These are phyloP conservation scores for Altica lythri DNA, from an alignment of 2,888 invertebrate genomes.

Conservation along the genomic window DNA sequence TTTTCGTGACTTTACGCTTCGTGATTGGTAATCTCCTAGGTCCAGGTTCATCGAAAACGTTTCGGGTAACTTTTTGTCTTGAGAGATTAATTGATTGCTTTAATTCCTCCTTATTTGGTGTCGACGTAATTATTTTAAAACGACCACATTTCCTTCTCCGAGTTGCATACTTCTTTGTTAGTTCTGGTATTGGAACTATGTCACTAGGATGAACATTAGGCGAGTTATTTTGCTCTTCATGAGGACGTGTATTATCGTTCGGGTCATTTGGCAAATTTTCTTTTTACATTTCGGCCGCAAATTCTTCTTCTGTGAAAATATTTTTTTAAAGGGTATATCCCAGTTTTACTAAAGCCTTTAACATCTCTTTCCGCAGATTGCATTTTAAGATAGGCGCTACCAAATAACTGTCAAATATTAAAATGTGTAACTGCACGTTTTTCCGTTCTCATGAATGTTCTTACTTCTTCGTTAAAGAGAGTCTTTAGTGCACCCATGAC, in stretches of 20 bases:
- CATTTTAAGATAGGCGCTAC: not conserved
- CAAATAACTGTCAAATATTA: too few relatives aligned
- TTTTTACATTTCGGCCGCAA: not conserved
- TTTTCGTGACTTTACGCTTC: not conserved
- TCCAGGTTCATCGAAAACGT: constrained; percentile 1
- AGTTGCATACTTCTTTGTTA: not conserved
- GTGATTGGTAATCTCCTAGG: not conserved
- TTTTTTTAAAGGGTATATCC: not conserved
- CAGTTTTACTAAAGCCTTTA: too few relatives aligned
- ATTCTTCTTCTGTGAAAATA: not conserved
- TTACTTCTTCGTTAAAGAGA: too few relatives aligned
- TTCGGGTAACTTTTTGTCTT: constrained; percentile 1
- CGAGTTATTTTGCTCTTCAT: constrained; percentile 4
- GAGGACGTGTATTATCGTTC: not conserved
- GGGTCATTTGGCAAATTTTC: not conserved
- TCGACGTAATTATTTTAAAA: constrained; percentile 13
- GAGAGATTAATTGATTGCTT: constrained; percentile 2
- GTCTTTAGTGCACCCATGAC: too few relatives aligned
- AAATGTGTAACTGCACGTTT: too few relatives aligned
- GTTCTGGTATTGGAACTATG: not conserved
- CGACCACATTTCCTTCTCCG: not conserved
- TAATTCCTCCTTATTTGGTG: constrained; percentile 7
- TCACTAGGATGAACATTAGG: constrained; percentile 3
- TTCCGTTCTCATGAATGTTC: too few relatives aligned
- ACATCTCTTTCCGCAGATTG: not conserved